Conservation (phyloP, 2,888 invertebrate genomes). For the Stenodema calcarata region DNA sequence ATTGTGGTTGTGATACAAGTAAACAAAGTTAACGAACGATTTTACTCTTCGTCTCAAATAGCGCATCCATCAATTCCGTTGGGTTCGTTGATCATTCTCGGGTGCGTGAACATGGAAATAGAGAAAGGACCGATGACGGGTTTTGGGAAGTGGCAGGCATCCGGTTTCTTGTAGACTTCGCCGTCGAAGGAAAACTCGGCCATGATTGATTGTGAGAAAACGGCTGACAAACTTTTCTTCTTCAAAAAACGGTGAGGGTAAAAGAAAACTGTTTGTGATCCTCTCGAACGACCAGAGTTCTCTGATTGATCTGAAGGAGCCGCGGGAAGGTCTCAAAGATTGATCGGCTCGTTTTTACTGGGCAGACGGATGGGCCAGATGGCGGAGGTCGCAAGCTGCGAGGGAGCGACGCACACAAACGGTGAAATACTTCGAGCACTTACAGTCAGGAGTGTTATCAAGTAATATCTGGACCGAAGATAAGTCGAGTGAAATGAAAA, state of each 20-base stretch:
- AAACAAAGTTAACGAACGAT: too few relatives aligned
- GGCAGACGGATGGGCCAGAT: conserved; percentile 13
- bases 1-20: too few relatives aligned
- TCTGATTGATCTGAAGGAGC: conserved; percentile 15
- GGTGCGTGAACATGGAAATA: background rate
- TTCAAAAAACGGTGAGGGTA: background rate
- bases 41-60: background rate
- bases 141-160: background rate
- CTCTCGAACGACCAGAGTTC: background rate
- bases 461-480: too few relatives aligned
- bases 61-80: background rate
- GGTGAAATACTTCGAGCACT: too few relatives aligned
- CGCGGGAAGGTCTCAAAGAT: background rate
- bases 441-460: too few relatives aligned
- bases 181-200: background rate
- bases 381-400: background rate
- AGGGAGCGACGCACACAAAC: background rate
- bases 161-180: background rate
- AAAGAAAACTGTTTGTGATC: conserved; percentile 27
- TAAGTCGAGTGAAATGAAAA: too few relatives aligned
- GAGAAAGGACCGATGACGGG: background rate
- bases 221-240: conserved; percentile 15
- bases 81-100: background rate
- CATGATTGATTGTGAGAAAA: conserved; percentile 31
- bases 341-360: background rate